phyloP scores from a whole-genome alignment of 2,888 invertebrate species.

The Ceraclea dissimilis region DNA sequence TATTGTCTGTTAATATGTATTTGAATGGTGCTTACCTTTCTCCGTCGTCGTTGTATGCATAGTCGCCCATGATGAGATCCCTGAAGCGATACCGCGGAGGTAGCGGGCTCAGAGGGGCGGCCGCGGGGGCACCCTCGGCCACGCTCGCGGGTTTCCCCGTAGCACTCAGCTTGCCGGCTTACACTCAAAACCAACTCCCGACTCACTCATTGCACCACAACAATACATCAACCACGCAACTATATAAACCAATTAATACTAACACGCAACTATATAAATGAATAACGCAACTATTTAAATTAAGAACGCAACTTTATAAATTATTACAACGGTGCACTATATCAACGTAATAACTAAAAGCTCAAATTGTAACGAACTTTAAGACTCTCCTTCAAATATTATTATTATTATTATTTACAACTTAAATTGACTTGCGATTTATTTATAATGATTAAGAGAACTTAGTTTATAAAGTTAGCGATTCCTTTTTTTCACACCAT shows the following conservation, averaged over 20 bases:
- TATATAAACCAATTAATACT: not conserved
- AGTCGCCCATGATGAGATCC: constrained; percentile 70
- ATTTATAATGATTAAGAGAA: too few species aligned
- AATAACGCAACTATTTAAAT: too few species aligned
- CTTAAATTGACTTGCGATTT: too few species aligned
- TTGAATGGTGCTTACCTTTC: constrained; percentile 57
- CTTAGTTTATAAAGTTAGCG: too few species aligned
- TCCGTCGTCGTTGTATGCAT: constrained; percentile 67
- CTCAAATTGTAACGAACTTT: not conserved
- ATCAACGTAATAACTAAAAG: too few species aligned
- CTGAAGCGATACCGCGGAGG: constrained; percentile 68
- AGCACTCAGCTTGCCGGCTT: constrained; percentile 14
- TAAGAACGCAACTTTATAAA: too few species aligned
- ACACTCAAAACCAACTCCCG: not conserved
- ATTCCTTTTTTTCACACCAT: too few species aligned
- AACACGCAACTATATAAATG: too few species aligned
- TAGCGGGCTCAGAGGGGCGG: constrained; percentile 32
- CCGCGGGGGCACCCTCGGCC: constrained; percentile 9
- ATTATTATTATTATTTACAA: not conserved
- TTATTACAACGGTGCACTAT: too few species aligned
- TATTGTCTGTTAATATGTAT: too few species aligned
- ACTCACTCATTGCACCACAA: not conserved
- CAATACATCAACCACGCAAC: not conserved
- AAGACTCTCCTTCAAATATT: not conserved
- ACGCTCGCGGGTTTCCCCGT: constrained; percentile 10